Conservation (phyloP, 30 jellyfish, hydroid and myxozoan species). For the Euphysa ruthae region DNA sequence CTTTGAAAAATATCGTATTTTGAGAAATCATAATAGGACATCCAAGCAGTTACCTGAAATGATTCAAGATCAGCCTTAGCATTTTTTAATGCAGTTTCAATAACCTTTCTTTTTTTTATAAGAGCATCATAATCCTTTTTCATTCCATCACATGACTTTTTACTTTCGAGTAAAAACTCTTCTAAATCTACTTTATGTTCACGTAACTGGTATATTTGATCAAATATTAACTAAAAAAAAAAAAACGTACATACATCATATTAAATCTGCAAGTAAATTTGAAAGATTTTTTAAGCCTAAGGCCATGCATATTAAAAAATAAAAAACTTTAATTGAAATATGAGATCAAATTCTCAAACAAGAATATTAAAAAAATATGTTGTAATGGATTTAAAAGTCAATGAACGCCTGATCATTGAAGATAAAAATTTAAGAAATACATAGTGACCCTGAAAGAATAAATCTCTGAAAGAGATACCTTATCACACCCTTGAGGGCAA, state of each 20-base stretch:
- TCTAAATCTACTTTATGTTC: conserved; percentile 84
- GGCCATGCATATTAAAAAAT: no score
- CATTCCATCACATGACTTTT: conserved; percentile 56
- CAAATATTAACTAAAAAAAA: conserved; percentile 62
- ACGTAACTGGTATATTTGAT: conserved; percentile 87
- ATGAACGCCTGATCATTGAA: no score
- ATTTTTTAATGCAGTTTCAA: conserved; percentile 59
- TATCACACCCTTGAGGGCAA: conserved; percentile 98
- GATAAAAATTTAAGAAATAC: no score
- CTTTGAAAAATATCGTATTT: neutral
- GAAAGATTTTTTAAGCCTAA: no score
- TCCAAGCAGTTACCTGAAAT: conserved; percentile 56
- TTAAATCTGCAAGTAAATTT: no score
- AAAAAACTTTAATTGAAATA: no score
- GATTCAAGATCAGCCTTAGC: conserved; percentile 95
- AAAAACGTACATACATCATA: neutral
- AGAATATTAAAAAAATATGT: no score
- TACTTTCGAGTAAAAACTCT: conserved; percentile 73
- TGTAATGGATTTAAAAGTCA: no score
- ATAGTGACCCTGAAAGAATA: no score
- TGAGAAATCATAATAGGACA: neutral
- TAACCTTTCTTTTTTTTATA: conserved; percentile 73
- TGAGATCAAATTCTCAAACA: no score
- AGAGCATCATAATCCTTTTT: conserved; percentile 85
- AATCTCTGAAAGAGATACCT: no score